Evolutionary conservation across 2,888 invertebrate genomes (phyloP).

Genomic region (Cantharis rufa): DNA sequence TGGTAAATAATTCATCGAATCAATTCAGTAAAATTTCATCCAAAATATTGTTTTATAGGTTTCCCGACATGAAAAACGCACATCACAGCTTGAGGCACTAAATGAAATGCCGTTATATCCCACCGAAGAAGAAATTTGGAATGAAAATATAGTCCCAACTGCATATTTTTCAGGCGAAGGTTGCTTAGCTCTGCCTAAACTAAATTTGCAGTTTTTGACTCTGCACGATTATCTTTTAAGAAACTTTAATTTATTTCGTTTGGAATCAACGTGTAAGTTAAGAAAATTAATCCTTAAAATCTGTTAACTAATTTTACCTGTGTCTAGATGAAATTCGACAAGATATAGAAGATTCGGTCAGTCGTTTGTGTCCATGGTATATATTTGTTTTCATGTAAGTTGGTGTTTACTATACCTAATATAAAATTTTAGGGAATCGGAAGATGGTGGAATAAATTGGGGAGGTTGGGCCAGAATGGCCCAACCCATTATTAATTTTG

Average conservation of each 20-base stretch:
- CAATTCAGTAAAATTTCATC: neutral
- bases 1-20: conserved; percentile 65
- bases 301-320: conserved; percentile 3
- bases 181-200: conserved; percentile 92
- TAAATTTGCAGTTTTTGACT: conserved; percentile 97
- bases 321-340: conserved; percentile 92
- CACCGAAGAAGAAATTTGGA: conserved; percentile 97
- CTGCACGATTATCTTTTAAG: conserved; percentile 96
- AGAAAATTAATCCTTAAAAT: neutral
- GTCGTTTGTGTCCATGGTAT: conserved; percentile 93
- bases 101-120: conserved; percentile 99
- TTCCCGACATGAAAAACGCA: conserved; percentile 83
- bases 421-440: conserved; percentile 70
- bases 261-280: conserved; percentile 94
- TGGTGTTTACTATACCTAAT: conserved; percentile 19
- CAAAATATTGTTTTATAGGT: conserved; percentile 59
- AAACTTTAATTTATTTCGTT: conserved; percentile 95
- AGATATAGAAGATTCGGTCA: conserved; percentile 96
- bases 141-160: conserved; percentile 97
- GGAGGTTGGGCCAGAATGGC: conserved; percentile 99
- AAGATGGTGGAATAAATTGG: conserved; percentile 84
- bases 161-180: conserved; percentile 97
- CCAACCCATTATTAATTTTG: conserved; percentile 88
- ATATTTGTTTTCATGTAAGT: neutral
- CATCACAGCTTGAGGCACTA: conserved; percentile 90